Percentiles rank a stretch among this genome's conserved stretches.
phyloP scores from a whole-genome alignment of 2,113 vertebrate genomes.

The Pseudorhombus dupliciocellatus region DNA sequence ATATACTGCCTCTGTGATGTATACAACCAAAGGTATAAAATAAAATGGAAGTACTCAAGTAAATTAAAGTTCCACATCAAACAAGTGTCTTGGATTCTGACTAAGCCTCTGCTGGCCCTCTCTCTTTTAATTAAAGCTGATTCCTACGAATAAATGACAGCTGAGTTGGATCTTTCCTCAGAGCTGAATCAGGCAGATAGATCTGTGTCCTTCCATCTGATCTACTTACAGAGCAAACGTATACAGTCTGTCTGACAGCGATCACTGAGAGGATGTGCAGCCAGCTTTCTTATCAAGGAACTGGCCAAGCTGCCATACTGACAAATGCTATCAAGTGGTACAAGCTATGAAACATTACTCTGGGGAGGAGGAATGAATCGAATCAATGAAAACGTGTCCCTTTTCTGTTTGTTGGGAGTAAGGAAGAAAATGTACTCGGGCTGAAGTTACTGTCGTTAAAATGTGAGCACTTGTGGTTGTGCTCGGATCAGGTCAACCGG shows the following conservation, averaged over 20 bases:
- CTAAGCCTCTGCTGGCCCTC: constrained; percentile 17
- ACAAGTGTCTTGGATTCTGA: not conserved
- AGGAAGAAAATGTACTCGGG: constrained; percentile 2
- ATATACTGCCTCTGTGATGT: not conserved
- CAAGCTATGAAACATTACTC: not conserved
- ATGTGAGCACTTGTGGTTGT: not conserved
- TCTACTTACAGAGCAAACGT: constrained; percentile 37
- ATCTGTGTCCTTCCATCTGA: constrained; percentile 32
- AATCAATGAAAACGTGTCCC: constrained; percentile 19
- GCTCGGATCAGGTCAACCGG: constrained; percentile 27
- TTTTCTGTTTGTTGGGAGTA: constrained; percentile 25
- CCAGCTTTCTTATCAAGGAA: constrained; percentile 11
- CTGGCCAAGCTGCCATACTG: constrained; percentile 18
- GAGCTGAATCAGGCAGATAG: constrained; percentile 32
- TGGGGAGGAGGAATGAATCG: constrained; percentile 7
- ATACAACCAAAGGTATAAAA: not conserved
- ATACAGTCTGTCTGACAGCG: constrained; percentile 34
- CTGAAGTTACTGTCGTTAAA: constrained; percentile 6
- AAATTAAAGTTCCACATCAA: not conserved
- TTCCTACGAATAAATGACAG: constrained; percentile 30
- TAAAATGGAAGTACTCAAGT: not conserved
- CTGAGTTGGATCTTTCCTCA: constrained; percentile 38
- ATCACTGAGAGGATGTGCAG: constrained; percentile 17
- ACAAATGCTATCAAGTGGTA: constrained; percentile 10
- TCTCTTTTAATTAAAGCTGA: not conserved